Conservation (phyloP, 2,888 invertebrate species). For the Pristionchus arcanus region DNA sequence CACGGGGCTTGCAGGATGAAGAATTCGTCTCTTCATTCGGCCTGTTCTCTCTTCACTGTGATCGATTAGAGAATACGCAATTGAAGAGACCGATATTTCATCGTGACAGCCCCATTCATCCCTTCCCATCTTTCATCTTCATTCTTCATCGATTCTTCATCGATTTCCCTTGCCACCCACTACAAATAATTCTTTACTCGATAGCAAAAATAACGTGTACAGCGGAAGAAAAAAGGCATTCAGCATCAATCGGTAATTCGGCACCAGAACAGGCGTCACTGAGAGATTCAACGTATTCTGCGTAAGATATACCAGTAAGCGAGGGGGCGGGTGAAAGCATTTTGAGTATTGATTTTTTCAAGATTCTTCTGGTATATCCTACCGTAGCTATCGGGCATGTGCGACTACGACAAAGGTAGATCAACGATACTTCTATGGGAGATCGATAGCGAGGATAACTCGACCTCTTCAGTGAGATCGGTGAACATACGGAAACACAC, state of each 20-base stretch:
- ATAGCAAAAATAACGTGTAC: neutral
- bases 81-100: neutral
- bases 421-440: constrained; percentile 9
- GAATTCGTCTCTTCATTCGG: neutral
- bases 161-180: neutral
- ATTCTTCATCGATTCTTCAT: neutral
- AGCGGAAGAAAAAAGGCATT: constrained; percentile 24
- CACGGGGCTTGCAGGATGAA: too few species aligned
- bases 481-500: neutral
- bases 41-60: neutral
- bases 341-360: neutral
- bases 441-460: neutral
- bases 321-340: neutral
- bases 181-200: neutral
- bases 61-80: neutral
- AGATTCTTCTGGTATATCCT: constrained; percentile 2
- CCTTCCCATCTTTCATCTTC: neutral
- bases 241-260: neutral
- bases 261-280: constrained; percentile 25
- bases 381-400: neutral
- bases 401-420: neutral
- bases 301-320: neutral
- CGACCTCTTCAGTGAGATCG: neutral
- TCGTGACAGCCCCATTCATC: neutral
- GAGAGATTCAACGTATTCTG: neutral